Conservation (phyloP, 2,888 invertebrate genomes). For the Hydroisotoma schaefferi region DNA sequence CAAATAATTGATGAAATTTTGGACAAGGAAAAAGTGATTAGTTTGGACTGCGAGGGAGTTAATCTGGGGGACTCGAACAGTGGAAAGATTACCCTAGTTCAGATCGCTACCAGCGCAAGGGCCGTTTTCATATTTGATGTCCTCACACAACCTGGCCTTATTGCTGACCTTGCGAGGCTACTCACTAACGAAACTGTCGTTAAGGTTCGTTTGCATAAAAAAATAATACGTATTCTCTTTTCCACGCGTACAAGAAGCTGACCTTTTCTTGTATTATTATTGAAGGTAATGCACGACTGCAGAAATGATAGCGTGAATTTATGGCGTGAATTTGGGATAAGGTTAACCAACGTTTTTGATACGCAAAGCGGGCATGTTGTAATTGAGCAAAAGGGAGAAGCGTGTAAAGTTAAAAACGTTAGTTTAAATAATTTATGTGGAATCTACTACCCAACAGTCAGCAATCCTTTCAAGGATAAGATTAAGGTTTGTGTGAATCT, state of each 20-base stretch:
- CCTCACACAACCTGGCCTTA: constrained; percentile 71
- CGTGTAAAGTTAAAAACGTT: constrained; percentile 79
- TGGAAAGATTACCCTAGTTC: constrained; percentile 78
- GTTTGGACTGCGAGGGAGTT: constrained; percentile 67
- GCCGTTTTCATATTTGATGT: constrained; percentile 85
- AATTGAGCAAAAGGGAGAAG: constrained; percentile 57
- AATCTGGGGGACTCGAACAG: constrained; percentile 74
- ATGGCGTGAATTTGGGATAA: constrained; percentile 78
- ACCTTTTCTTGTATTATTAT: constrained; percentile 48
- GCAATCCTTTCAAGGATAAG: constrained; percentile 88
- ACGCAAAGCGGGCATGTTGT: constrained; percentile 90
- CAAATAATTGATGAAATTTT: constrained; percentile 51
- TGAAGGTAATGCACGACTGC: constrained; percentile 88
- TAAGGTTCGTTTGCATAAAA: constrained; percentile 61
- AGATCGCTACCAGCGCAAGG: constrained; percentile 69
- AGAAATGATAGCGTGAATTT: constrained; percentile 86
- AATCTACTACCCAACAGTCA: constrained; percentile 73
- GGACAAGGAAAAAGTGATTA: constrained; percentile 65
- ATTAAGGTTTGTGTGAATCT: constrained; percentile 46
- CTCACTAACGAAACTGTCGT: constrained; percentile 75
- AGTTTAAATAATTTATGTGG: constrained; percentile 88
- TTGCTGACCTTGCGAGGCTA: constrained; percentile 73
- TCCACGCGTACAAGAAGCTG: background rate
- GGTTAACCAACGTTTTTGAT: constrained; percentile 80
- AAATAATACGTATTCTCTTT: no score